Conservation (phyloP, 2,113 vertebrate species). For the Psittacus erithacus region DNA sequence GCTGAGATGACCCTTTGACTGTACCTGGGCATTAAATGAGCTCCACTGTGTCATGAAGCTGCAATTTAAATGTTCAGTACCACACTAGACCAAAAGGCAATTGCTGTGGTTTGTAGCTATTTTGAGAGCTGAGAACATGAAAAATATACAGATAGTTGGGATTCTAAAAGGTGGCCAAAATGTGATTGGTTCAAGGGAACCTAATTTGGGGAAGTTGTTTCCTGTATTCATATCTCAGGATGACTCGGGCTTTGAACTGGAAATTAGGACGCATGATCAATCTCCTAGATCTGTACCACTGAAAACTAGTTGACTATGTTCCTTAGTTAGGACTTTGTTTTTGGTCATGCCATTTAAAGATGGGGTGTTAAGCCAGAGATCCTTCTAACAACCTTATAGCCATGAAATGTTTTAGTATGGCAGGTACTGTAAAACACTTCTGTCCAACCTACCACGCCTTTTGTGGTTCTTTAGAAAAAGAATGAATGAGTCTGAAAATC, state of each 20-base stretch:
- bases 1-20: neutral
- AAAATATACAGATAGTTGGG: neutral
- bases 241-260: neutral
- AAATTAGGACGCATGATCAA: neutral
- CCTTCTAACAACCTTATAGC: neutral
- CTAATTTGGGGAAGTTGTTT: neutral
- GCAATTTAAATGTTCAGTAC: neutral
- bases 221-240: neutral
- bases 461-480: neutral
- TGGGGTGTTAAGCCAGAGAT: neutral
- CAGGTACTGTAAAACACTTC: neutral
- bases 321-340: neutral
- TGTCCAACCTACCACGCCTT: neutral
- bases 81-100: neutral
- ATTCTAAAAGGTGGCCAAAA: neutral
- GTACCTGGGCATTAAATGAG: neutral
- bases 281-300: neutral
- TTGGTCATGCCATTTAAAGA: neutral
- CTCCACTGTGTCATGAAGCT: neutral
- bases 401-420: neutral
- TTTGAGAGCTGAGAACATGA: neutral
- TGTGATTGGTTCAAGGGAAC: neutral
- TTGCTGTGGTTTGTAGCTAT: neutral
- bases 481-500: neutral
- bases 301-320: neutral